Base-by-base conservation (phyloP, 2,797 vertebrate genomes). In the Manis javanica region DNA sequence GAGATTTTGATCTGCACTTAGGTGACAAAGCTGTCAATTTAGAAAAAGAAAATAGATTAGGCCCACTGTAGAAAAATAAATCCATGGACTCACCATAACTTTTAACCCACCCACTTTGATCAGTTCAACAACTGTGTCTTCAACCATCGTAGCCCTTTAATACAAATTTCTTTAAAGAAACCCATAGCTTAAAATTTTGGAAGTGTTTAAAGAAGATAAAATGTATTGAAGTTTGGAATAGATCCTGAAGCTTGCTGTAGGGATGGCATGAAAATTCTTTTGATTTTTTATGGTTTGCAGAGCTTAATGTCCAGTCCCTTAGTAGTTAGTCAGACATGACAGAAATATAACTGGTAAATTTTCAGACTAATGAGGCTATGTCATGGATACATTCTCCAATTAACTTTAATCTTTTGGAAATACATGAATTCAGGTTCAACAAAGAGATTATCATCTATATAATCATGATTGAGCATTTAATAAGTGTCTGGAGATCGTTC, bases 371-470 rank as follows among this genome's bases (percentile, higher is more conserved):
- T 79, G 74, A 75, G 55, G 51, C 53, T 79, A 29, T 87, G 57
- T 19, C 37, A 69, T 83, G 79, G 5, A 61, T 87, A 51, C 37
- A 85, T 94, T 86, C 79, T 49, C 57, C 86, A 91, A 90, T 91
- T 92, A 89, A 89, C 51, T 79, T 81, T 84, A 85, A 93, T 92
- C 53, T 91, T 95, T 55, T 79, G 39, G 29, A 92, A 95, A 79
- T 77, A 63, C 29, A 81, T 86, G 51, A 96, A 90, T 93, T 91
- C 42, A 84, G 39, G 10, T 75, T 96, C 64, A 96, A 57, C n/a
- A 77, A 91, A 94, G 49, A 96, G 34, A 93, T 82, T 53, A 72
- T 90, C 66, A 88, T 82, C 77, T 93, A 63, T 88, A 63, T 79
- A 88, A 87, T 90, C 42, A 64, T 46, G 5, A 81, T 24, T 84